Evolutionary conservation across 2,888 invertebrate species (phyloP).

Genomic region (Eristalinus aeneus): DNA sequence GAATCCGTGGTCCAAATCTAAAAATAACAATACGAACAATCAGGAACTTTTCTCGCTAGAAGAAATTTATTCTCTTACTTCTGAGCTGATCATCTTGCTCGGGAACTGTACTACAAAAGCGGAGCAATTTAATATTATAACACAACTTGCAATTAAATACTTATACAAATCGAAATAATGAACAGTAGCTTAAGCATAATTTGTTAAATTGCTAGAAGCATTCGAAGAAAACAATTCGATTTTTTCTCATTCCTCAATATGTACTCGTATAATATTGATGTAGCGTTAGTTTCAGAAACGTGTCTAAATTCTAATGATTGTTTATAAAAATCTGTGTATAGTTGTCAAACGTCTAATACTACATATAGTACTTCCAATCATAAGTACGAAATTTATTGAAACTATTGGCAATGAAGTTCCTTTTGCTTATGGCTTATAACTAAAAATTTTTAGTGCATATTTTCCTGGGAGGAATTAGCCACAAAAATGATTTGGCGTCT

Average conservation of each 20-base stretch:
- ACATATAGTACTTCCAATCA: not conserved
- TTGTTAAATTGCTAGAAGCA: constrained; percentile 12
- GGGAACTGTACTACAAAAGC: not conserved
- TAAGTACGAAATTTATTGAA: not conserved
- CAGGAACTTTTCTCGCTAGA: not conserved
- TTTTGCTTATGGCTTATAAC: not conserved
- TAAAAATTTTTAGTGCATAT: not conserved
- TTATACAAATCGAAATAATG: not conserved
- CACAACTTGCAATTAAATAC: not conserved
- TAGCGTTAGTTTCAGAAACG: not conserved
- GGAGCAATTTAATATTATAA: not conserved
- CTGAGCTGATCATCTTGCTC: not conserved
- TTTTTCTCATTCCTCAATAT: not conserved
- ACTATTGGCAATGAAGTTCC: not conserved
- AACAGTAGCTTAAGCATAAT: not conserved
- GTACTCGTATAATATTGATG: constrained; percentile 3
- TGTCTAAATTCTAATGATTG: not conserved
- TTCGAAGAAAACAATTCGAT: not conserved
- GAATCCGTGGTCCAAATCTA: not conserved
- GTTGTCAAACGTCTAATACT: no score
- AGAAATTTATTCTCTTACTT: not conserved
- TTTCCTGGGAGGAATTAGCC: no score
- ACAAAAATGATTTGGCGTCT: no score
- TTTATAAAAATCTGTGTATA: constrained; percentile 1
- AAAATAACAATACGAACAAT: not conserved